Base-by-base conservation (phyloP, 2,888 invertebrate species). In the Silvanus unidentatus region DNA sequence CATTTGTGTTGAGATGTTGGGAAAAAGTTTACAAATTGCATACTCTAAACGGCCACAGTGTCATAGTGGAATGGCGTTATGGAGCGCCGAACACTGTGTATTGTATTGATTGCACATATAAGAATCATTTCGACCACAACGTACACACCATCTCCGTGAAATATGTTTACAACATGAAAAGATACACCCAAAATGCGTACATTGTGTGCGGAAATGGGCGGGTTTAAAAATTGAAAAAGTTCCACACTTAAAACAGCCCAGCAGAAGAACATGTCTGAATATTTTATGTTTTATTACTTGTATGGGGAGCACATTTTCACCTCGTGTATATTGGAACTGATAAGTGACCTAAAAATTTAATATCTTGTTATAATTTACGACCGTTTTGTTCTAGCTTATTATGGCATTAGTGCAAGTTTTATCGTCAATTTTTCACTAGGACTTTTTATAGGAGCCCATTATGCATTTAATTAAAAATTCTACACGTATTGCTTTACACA, bases 21-120 rank as follows among this genome's bases (percentile, higher is more conserved):
- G 32, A 32, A 32, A 32, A 32, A 32, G 32, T 32, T 11, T 32
- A 32, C 32, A 32, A 32, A 32, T 32, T 32, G 32, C 32, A 32
- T 32, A 32, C 12, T 32, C 4, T 8, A 32, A 11, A 12, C 32
- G 32, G 4, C 11, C 32, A 32, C 3, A 32, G 32, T 32, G 32
- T 32, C 11, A 32, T 8, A 32, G 11, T 11, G 4, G 10, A 32
- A 32, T 12, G n/a, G 32, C 11, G 11, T n/a, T 32, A 12, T 32
- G 8, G 3, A 22, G 22, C 4, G 3, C 22, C 8, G 22, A 8
- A 8, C 4, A 22, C 12, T 32, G 32, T 32, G 32, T 32, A 12
- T 12, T 32, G 32, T 32, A 32, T 32, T 32, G 32, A 32, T 32
- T 32, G 32, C 4, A 12, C 12, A n/a, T 32, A 32, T 4, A 9